Base-by-base conservation (phyloP, 2,888 invertebrate species). In the Sesamia inferens region DNA sequence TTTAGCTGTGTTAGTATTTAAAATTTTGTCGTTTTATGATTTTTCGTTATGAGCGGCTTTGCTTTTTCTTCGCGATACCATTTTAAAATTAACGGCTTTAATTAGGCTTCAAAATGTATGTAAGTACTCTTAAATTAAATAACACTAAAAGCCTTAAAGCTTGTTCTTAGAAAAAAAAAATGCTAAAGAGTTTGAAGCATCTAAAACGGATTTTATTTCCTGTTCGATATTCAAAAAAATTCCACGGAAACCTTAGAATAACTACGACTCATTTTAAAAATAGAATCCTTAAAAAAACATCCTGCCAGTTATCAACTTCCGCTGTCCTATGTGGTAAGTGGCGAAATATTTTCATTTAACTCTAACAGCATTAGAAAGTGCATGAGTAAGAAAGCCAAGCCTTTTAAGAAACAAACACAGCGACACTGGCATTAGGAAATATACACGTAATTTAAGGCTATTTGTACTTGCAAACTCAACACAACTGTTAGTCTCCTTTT, bases 361-460 rank as follows among this genome's bases (percentile, higher is more conserved):
- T 62, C 39, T 44, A 54, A 57, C 61, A 61, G 66, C 74, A 80
- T 85, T 84, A 79, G 85, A 85, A 85, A 85, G 85, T 76, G 65
- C 48, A 67, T 75, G 78, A 80, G 71, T 78, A 81, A 77, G 65
- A 67, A 67, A 69, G 71, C 74, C 68, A 68, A 81, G 72, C 81
- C 77, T 81, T 76, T 48, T 68, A 68, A 65, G 62, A 70, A 76
- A 77, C 71, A 70, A 76, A 77, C 71, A 71, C 74, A 78, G 71
- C 67, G 39, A 61, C 58, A 62, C 55, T 64, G 31, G 19, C 58
- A 24, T 79, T 77, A 68, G 61, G 78, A 79, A 79, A 78, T 74
- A 76, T 74, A 79, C 48, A 71, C 31, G 72, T 75, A 24, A 55
- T 85, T 81, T 81, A 42, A 42, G 61, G 24, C 59, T 51, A 81